A percentile compares a stretch with the other conserved stretches of the same genome.
Evolutionary conservation across 2,797 vertebrate species (phyloP).

Genomic region (Atherinosoma microstoma): DNA sequence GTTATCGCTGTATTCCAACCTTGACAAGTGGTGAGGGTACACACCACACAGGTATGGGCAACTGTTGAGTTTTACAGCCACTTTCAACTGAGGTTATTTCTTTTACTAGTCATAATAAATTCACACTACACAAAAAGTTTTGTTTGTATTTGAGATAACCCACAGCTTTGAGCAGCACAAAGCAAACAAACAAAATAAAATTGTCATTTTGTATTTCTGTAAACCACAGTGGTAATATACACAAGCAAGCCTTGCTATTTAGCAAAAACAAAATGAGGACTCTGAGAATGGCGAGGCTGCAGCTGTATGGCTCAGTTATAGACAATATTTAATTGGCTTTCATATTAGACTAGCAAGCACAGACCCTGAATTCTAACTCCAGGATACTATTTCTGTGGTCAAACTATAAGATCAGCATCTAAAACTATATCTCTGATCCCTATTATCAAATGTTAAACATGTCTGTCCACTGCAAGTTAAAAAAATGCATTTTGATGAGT

Average conservation of each 20-base stretch:
- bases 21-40: background rate
- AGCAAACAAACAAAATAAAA: background rate
- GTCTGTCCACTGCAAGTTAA: background rate
- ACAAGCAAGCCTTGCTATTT: background rate
- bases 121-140: background rate
- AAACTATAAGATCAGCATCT: background rate
- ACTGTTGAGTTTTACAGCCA: slow-evolving; percentile 2
- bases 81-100: background rate
- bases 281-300: background rate
- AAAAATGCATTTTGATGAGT: background rate
- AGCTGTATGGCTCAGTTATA: background rate
- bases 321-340: background rate
- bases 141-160: background rate
- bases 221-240: background rate
- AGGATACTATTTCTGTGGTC: background rate
- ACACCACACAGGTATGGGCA: background rate
- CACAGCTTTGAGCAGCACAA: background rate
- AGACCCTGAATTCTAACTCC: background rate
- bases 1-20: slow-evolving; percentile 18
- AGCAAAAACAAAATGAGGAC: background rate
- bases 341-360: no score
- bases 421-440: background rate
- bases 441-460: background rate
- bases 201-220: background rate
- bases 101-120: background rate